Percentiles rank a stretch among this genome's conserved stretches.
Evolutionary conservation across 2,113 vertebrate genomes (phyloP).

Genomic region (Atherinomorus stipes): DNA sequence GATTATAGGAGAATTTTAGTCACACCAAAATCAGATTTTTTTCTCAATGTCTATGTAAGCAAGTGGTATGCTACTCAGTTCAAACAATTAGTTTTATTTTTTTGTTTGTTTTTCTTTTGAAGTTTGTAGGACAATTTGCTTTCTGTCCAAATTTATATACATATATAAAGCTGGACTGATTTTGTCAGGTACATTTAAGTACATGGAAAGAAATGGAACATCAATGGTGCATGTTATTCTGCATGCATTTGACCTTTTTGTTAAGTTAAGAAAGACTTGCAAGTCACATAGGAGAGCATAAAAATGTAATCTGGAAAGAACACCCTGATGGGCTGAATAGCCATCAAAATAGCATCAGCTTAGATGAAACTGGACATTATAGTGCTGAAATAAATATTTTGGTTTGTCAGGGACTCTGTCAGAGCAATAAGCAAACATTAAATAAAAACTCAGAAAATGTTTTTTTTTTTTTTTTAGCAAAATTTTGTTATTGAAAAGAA

Average conservation of each 20-base stretch:
- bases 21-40: background rate
- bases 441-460: background rate
- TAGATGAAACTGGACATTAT: background rate
- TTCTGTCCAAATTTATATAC: background rate
- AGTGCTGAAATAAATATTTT: background rate
- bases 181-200: background rate
- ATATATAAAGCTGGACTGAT: background rate
- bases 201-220: background rate
- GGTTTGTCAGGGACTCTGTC: slow-evolving; percentile 2
- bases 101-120: background rate
- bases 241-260: no score
- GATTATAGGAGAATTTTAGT: background rate
- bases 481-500: background rate
- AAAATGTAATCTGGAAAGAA: background rate
- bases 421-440: background rate
- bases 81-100: background rate
- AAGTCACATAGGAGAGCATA: background rate
- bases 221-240: background rate
- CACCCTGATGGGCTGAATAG: no score
- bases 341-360: no score
- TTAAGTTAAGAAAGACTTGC: background rate
- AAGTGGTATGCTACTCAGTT: background rate
- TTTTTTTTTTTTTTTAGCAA: background rate
- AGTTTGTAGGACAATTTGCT: background rate
- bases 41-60: background rate